phyloP scores from a whole-genome alignment of 2,113 vertebrate species.

The Otus sunia region DNA sequence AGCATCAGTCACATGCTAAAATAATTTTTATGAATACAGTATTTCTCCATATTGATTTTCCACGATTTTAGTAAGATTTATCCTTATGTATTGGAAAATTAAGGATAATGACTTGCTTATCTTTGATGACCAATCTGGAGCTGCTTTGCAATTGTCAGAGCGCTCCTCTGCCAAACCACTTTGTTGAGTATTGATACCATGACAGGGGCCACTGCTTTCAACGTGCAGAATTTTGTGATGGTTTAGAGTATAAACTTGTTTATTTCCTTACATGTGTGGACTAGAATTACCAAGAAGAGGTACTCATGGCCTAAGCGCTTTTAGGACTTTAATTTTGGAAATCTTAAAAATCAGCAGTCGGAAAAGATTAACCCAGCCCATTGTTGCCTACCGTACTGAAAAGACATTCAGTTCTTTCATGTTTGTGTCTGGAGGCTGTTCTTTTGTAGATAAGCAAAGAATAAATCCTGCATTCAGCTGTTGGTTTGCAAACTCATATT shows the following conservation, averaged over 20 bases:
- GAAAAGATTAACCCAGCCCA: not conserved
- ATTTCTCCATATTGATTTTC: not conserved
- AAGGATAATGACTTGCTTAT: not conserved
- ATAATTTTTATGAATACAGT: not conserved
- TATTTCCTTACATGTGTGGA: not conserved
- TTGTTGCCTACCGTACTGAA: not conserved
- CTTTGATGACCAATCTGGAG: not conserved
- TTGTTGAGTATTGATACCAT: not conserved
- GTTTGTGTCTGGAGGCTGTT: not conserved
- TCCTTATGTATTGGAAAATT: not conserved
- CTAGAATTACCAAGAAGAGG: not conserved
- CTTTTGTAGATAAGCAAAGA: not conserved
- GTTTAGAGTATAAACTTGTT: not conserved
- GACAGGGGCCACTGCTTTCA: not conserved
- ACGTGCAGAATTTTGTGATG: not conserved
- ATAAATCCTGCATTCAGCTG: not conserved
- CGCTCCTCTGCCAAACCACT: not conserved
- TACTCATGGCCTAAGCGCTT: not conserved
- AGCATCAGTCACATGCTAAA: not conserved
- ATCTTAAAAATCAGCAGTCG: not conserved
- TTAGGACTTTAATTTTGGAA: not conserved
- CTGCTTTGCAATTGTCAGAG: not conserved
- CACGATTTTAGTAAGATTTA: not conserved
- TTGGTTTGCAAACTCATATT: not conserved
- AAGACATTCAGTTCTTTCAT: not conserved